phyloP scores from a whole-genome alignment of 2,797 vertebrate genomes.

The Rhinichthys osculus region DNA sequence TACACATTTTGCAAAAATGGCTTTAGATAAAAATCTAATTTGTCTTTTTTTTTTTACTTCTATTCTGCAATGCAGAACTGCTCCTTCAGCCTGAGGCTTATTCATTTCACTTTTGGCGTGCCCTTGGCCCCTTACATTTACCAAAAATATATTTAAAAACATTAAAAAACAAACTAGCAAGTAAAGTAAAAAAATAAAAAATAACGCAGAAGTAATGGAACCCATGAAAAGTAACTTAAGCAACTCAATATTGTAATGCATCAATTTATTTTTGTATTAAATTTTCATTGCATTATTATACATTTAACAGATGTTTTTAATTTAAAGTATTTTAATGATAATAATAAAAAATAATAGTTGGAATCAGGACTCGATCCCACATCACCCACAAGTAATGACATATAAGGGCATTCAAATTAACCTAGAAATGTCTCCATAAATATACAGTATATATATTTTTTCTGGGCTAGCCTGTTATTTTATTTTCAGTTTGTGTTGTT shows the following conservation, averaged over 20 bases:
- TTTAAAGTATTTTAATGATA: not conserved
- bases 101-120: too few relatives aligned
- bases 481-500: slow-evolving; percentile 11
- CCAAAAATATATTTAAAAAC: not conserved
- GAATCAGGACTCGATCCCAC: not conserved
- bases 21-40: too few relatives aligned
- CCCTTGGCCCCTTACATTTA: not conserved
- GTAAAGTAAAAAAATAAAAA: too few relatives aligned
- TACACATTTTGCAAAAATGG: too few relatives aligned
- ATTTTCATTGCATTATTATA: not conserved
- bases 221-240: not conserved
- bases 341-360: not conserved
- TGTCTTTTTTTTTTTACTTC: too few relatives aligned
- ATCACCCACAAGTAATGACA: not conserved
- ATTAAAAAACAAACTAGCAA: not conserved
- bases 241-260: too few relatives aligned
- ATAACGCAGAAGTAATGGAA: not conserved
- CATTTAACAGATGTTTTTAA: not conserved
- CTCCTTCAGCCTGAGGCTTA: not conserved
- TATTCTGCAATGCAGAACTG: not conserved
- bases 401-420: not conserved
- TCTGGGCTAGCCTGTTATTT: not conserved
- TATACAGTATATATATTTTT: not conserved
- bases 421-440: not conserved
- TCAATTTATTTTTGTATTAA: too few relatives aligned